phyloP scores from a whole-genome alignment of 1,140 invertebrate genomes.

The Drosophila takahashii region DNA sequence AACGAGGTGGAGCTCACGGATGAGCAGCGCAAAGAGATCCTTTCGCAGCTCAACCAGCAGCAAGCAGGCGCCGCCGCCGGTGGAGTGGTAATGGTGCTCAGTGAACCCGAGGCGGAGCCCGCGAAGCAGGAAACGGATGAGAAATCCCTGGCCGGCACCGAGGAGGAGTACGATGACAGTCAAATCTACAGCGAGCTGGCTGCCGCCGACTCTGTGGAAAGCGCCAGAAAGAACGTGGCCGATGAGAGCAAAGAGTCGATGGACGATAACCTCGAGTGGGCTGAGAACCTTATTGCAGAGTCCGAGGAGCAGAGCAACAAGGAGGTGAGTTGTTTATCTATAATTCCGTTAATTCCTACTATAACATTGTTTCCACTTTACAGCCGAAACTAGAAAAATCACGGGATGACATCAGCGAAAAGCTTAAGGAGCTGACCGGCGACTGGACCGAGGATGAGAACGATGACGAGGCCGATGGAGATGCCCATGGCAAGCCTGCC shows the following conservation, averaged over 20 bases:
- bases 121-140: conserved; percentile 50
- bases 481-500: conserved; percentile 42
- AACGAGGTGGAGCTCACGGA: conserved; percentile 79
- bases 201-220: conserved; percentile 52
- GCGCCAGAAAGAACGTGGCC: conserved; percentile 56
- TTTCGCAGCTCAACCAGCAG: conserved; percentile 80
- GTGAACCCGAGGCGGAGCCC: conserved; percentile 63
- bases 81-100: conserved; percentile 84
- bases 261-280: conserved; percentile 77
- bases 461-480: conserved; percentile 60
- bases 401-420: conserved; percentile 77
- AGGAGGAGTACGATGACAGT: conserved; percentile 76
- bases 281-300: conserved; percentile 76
- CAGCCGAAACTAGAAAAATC: conserved; percentile 67
- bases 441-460: conserved; percentile 84
- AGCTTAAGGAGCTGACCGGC: conserved; percentile 79
- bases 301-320: conserved; percentile 67
- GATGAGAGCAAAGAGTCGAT: conserved; percentile 79
- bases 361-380: not conserved
- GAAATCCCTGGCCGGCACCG: conserved; percentile 59
- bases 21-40: conserved; percentile 81
- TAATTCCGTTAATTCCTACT: not conserved
- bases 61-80: conserved; percentile 69
- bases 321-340: conserved; percentile 50
- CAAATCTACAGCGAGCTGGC: conserved; percentile 74